phyloP scores from a whole-genome alignment of 1,140 invertebrate genomes.

The Rhopalosiphum padi region DNA sequence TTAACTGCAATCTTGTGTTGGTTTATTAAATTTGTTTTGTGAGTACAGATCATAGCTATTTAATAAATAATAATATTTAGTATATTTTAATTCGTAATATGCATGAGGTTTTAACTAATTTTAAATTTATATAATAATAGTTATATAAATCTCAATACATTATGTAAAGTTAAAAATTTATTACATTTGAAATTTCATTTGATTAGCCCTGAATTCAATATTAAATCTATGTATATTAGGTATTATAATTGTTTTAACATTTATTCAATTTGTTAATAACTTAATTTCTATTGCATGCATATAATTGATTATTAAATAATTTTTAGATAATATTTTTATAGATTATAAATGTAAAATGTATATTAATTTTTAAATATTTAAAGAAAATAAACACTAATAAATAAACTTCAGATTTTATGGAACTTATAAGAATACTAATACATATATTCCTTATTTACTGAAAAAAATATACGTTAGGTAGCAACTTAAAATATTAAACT shows the following conservation, averaged over 20 bases:
- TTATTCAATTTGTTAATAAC: neutral
- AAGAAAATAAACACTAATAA: neutral
- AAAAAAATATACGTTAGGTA: neutral
- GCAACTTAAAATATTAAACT: neutral
- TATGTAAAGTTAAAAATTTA: neutral
- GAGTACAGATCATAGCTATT: neutral
- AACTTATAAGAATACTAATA: neutral
- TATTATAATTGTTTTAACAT: neutral
- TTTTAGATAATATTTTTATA: neutral
- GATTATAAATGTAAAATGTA: neutral
- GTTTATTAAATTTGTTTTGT: conserved; percentile 25
- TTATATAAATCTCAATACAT: neutral
- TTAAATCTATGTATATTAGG: neutral
- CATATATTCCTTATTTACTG: neutral
- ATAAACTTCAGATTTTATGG: neutral
- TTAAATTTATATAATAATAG: neutral
- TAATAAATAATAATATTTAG: conserved; percentile 14
- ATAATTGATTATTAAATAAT: neutral
- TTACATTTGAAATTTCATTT: neutral
- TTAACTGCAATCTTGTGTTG: conserved; percentile 8
- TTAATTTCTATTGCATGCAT: neutral
- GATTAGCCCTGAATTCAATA: neutral
- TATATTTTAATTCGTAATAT: neutral
- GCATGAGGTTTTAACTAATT: neutral
- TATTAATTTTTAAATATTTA: neutral